These are phyloP conservation scores for fruit fly (Drosophila melanogaster) DNA, from an alignment of 1,140 invertebrate genomes.

Conservation along the genomic window DNA sequence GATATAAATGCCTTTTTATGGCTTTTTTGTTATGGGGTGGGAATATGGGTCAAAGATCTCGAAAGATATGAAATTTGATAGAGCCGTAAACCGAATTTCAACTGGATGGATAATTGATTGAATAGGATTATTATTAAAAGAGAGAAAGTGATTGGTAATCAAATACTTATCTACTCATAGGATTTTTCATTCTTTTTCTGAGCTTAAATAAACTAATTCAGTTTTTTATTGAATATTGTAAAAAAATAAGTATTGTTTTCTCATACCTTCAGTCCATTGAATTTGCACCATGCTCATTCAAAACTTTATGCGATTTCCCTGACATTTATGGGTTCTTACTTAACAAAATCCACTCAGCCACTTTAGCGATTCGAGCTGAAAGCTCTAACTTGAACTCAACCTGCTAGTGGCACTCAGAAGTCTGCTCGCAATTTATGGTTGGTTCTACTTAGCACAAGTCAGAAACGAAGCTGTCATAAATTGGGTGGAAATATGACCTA, in stretches of 20 bases:
- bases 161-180: neutral
- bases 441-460: slow-evolving; percentile 67
- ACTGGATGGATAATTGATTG: slow-evolving; percentile 24
- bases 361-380: slow-evolving; percentile 26
- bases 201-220: neutral
- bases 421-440: slow-evolving; percentile 63
- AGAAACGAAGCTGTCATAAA: slow-evolving; percentile 62
- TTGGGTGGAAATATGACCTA: slow-evolving; percentile 59
- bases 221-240: no score
- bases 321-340: slow-evolving; percentile 35
- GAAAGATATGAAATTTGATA: slow-evolving; percentile 44
- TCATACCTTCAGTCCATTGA: neutral
- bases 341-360: slow-evolving; percentile 25
- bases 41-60: slow-evolving; percentile 40
- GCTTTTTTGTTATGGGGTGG: neutral
- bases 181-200: no score
- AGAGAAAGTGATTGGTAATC: slow-evolving; percentile 20
- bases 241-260: neutral
- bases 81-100: slow-evolving; percentile 32
- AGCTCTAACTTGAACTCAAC: slow-evolving; percentile 43
- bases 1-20: slow-evolving; percentile 37
- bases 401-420: slow-evolving; percentile 41
- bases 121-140: slow-evolving; percentile 13
- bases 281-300: slow-evolving; percentile 24
- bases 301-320: slow-evolving; percentile 19